Percentiles rank a stretch among this genome's conserved stretches.
Evolutionary conservation across 2,113 vertebrate species (phyloP).

Genomic region (Grammomys surdaster): DNA sequence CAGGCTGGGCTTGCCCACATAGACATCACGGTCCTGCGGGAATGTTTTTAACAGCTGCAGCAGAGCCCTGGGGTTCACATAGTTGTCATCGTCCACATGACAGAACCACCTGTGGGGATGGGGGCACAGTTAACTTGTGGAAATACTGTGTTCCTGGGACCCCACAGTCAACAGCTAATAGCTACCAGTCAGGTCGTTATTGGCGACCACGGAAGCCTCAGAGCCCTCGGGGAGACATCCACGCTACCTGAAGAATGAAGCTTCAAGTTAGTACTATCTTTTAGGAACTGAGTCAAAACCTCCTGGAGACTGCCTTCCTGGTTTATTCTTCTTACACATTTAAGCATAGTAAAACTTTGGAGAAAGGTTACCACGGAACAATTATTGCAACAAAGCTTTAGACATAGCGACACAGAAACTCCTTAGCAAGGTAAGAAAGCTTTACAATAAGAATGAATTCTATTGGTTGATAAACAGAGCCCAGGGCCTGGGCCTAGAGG

Average conservation of each 20-base stretch:
- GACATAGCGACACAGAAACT: neutral
- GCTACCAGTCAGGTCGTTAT: too few species aligned
- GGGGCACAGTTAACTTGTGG: accelerated
- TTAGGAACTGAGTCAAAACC: neutral
- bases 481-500: too few species aligned
- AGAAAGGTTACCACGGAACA: neutral
- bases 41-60: slow-evolving; percentile 89
- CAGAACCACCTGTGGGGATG: slow-evolving; percentile 92
- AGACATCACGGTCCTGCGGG: slow-evolving; percentile 87
- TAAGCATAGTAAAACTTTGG: neutral
- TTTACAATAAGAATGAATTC: neutral
- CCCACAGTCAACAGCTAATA: neutral
- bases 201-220: neutral
- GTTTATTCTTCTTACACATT: neutral
- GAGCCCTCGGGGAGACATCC: neutral
- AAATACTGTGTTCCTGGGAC: too few species aligned
- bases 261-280: neutral
- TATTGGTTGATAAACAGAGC: too few species aligned
- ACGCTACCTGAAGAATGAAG: neutral
- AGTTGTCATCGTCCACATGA: slow-evolving; percentile 97
- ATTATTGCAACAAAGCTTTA: neutral
- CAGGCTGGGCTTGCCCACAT: slow-evolving; percentile 94
- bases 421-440: neutral
- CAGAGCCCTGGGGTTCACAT: slow-evolving; percentile 90
- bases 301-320: neutral